Conservation (phyloP, 2,113 vertebrate species). For the Ctenodactylus gundi region DNA sequence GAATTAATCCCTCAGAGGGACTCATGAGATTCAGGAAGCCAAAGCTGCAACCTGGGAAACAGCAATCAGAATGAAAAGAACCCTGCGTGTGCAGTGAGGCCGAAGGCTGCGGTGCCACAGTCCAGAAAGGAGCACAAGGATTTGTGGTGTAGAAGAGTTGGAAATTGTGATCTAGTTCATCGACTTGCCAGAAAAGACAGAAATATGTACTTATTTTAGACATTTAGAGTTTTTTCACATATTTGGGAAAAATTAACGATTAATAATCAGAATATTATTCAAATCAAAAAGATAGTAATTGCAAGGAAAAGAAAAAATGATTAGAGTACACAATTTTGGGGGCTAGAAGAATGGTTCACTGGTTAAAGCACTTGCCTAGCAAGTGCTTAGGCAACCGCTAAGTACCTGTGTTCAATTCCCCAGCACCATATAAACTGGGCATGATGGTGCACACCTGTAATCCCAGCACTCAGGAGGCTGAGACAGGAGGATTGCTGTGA, state of each 20-base stretch:
- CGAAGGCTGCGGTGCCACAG: background rate
- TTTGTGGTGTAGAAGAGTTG: background rate
- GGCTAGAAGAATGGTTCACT: too few relatives aligned
- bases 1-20: background rate
- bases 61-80: background rate
- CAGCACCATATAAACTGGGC: too few relatives aligned
- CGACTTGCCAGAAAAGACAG: background rate
- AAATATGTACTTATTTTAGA: background rate
- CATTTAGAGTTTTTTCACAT: too few relatives aligned
- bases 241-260: background rate
- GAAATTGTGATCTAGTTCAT: background rate
- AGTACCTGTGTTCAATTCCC: too few relatives aligned
- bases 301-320: background rate
- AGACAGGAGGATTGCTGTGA: too few relatives aligned
- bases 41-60: background rate
- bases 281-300: background rate
- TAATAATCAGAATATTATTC: background rate
- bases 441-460: too few relatives aligned
- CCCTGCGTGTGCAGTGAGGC: background rate
- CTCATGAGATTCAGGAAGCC: background rate
- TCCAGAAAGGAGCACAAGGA: background rate
- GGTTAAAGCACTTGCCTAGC: too few relatives aligned
- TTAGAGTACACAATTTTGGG: too few relatives aligned
- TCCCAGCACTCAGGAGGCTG: too few relatives aligned
- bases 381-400: too few relatives aligned